Base-by-base conservation (phyloP, 2,888 invertebrate genomes). In the Psylliodes chrysocephalus region DNA sequence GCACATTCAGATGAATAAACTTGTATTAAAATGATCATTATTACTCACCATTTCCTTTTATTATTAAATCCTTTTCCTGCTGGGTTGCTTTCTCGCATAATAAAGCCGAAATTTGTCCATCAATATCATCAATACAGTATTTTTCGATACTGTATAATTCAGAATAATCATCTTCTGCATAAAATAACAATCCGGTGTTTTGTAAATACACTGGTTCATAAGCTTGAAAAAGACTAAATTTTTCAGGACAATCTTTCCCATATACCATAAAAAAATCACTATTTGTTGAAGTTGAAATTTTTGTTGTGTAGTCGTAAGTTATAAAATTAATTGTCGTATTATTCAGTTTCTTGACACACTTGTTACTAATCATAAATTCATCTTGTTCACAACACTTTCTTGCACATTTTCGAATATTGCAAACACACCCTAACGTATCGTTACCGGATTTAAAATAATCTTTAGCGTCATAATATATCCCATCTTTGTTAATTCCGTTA, bases 321-420 rank as follows among this genome's bases (percentile, higher is more conserved):
- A 15, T 44, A 40, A 49, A 14, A 25, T 44, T 22, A 1, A 22
- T 18, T 1, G n/a, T 22, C 42, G 40, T 55, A n/a, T 14, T 4
- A n/a, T n/a, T 53, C 53, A 10, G 33, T 8, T 18, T 59, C 7
- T 2, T 4, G 5, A 52, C 25, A 8, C 61, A 67, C 12, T 38
- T 17, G 17, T 15, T 61, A 5, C 49, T 54, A 7, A 17, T 19
- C 12, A 66, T 46, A 22, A 52, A 25, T 44, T 60, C 18, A 17
- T 64, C 54, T 15, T 54, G 42, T 17, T 66, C 62, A 18, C 71
- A 71, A 51, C 73, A 73, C 53, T 71, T 71, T 47, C 70, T 63
- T 18, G 71, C 22, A 22, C 73, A 73, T 7, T 30, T 63, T 53
- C 42, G 63, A 8, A 67, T 35, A 14, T 64, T 40, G 42, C 68